These are phyloP conservation scores for Danio jaintianensis DNA, from an alignment of 2,797 vertebrate species.

Conservation along the genomic window DNA sequence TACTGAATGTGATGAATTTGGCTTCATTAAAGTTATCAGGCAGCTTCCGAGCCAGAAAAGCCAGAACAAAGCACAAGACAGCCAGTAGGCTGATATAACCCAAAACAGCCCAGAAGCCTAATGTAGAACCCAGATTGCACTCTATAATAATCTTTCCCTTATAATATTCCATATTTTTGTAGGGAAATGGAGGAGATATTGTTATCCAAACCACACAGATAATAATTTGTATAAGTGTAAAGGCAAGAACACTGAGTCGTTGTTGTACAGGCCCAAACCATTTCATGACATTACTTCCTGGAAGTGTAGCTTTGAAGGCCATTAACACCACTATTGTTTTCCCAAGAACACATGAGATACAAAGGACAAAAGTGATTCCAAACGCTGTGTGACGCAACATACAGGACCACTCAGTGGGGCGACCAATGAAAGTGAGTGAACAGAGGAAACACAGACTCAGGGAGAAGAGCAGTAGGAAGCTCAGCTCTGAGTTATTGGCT, in stretches of 20 bases:
- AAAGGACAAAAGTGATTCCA: conserved; percentile 78
- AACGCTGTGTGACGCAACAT: conserved; percentile 66
- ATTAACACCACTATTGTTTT: conserved; percentile 79
- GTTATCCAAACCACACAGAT: conserved; percentile 67
- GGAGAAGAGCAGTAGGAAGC: conserved; percentile 78
- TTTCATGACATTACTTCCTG: conserved; percentile 74
- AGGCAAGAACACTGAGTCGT: conserved; percentile 72
- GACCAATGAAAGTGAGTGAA: conserved; percentile 76
- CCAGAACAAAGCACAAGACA: conserved; percentile 61
- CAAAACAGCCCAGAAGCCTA: conserved; percentile 66
- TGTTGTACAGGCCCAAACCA: conserved; percentile 78
- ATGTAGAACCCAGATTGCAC: conserved; percentile 62
- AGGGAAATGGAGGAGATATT: conserved; percentile 60
- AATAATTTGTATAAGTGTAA: conserved; percentile 68
- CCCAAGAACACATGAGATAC: conserved; percentile 77
- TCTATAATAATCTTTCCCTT: conserved; percentile 67
- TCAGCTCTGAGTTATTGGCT: conserved; percentile 79
- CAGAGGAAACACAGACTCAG: conserved; percentile 77
- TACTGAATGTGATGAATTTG: conserved; percentile 69
- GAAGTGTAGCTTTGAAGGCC: conserved; percentile 75
- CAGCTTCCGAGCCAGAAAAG: conserved; percentile 62
- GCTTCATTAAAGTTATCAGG: conserved; percentile 68
- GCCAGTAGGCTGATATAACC: conserved; percentile 64
- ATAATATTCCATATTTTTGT: conserved; percentile 62
- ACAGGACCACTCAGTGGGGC: conserved; percentile 76